Conservation (phyloP, 92 coral and sea anemone species). For the Actinostola sp. region DNA sequence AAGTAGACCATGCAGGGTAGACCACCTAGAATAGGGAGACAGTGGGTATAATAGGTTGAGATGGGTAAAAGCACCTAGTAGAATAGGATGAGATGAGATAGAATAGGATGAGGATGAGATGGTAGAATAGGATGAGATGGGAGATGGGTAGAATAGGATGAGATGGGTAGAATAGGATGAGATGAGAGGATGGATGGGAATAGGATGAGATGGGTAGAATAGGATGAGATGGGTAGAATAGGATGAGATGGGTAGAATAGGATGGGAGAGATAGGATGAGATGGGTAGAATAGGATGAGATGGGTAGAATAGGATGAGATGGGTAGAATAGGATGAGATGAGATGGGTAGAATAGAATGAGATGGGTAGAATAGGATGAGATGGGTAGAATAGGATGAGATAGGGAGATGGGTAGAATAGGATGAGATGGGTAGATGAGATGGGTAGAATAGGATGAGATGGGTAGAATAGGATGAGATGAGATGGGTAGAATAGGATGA, state of each 20-base stretch:
- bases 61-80: no score
- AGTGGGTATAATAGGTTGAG: not conserved
- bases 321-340: no score
- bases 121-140: not conserved
- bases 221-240: not conserved
- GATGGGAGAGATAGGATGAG: not conserved
- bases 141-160: no score
- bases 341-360: no score
- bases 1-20: slow-evolving; percentile 78
- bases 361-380: not conserved
- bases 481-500: not conserved
- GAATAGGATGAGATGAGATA: not conserved
- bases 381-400: no score
- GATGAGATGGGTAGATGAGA: not conserved
- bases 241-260: not conserved
- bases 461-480: not conserved
- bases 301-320: not conserved
- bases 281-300: not conserved
- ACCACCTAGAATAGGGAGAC: no score
- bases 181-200: no score
- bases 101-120: not conserved
- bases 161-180: no score
- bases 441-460: not conserved
- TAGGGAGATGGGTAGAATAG: not conserved
- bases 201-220: not conserved